Evolutionary conservation across 2,888 invertebrate species (phyloP).

Genomic region (Oxystoma pomonae): DNA sequence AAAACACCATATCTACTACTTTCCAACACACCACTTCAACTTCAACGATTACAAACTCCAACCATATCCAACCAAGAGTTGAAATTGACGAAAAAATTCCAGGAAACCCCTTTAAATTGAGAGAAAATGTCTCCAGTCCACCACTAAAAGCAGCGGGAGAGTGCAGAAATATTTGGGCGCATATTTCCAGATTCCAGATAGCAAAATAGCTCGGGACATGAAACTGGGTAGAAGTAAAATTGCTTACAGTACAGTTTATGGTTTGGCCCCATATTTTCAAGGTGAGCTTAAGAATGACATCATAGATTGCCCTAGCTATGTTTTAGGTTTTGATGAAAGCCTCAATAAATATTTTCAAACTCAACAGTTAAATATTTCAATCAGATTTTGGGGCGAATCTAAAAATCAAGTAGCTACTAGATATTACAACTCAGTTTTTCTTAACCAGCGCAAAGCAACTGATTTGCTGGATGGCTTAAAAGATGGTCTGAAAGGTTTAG

Average conservation of each 20-base stretch:
- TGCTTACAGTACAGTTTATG: background rate
- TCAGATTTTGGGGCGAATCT: background rate
- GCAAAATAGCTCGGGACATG: too few relatives aligned
- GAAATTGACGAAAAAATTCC: too few relatives aligned
- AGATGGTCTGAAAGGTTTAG: background rate
- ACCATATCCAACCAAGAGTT: too few relatives aligned
- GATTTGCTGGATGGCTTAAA: background rate
- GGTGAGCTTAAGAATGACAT: background rate
- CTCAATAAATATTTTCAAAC: background rate
- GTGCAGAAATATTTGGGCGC: too few relatives aligned
- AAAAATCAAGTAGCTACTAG: background rate
- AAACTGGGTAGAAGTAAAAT: too few relatives aligned
- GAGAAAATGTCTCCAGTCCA: too few relatives aligned
- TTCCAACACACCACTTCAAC: too few relatives aligned
- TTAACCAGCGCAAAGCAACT: background rate
- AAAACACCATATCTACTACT: too few relatives aligned
- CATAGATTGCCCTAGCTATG: background rate
- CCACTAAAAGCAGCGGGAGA: too few relatives aligned
- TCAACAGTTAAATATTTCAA: background rate
- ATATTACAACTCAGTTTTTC: background rate
- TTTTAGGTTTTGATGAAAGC: background rate
- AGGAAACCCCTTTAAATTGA: too few relatives aligned
- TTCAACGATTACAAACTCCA: too few relatives aligned
- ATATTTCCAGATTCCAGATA: too few relatives aligned
- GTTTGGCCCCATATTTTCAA: background rate